A percentile compares a stretch with the other conserved stretches of the same genome.
Conservation (phyloP, 2,113 vertebrate species). For the Rhabdomys dilectus region DNA sequence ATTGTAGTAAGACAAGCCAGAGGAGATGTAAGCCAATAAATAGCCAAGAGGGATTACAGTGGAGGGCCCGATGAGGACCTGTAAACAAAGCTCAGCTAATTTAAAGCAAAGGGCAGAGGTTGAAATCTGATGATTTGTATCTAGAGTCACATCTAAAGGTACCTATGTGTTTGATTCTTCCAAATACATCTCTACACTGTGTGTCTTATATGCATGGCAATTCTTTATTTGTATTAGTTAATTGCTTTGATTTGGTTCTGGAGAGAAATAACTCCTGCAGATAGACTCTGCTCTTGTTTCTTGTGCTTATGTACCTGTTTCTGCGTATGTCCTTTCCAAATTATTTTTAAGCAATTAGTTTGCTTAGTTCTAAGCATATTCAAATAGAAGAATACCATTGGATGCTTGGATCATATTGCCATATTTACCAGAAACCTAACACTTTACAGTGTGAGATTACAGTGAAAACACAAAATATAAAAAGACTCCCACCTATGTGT, state of each 20-base stretch:
- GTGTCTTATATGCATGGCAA: background rate
- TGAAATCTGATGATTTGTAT: background rate
- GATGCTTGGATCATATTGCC: background rate
- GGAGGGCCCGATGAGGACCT: background rate
- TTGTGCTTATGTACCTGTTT: background rate
- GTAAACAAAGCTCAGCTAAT: background rate
- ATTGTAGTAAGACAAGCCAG: background rate
- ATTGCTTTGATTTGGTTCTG: background rate
- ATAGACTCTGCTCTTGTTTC: background rate
- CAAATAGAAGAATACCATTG: background rate
- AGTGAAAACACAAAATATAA: background rate
- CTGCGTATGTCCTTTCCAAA: background rate
- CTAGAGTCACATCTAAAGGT: background rate
- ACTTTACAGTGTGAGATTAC: background rate
- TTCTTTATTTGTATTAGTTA: conserved; percentile 41
- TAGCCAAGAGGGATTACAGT: background rate
- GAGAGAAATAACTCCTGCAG: background rate
- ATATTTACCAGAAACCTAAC: fast-evolving
- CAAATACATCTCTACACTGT: background rate
- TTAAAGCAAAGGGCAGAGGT: background rate
- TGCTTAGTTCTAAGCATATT: background rate
- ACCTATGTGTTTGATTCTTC: background rate
- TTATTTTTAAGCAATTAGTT: background rate
- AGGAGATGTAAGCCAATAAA: background rate
- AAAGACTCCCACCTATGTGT: background rate